These are phyloP conservation scores for Drosophila santomea DNA, from an alignment of 1,140 invertebrate species.

Conservation along the genomic window DNA sequence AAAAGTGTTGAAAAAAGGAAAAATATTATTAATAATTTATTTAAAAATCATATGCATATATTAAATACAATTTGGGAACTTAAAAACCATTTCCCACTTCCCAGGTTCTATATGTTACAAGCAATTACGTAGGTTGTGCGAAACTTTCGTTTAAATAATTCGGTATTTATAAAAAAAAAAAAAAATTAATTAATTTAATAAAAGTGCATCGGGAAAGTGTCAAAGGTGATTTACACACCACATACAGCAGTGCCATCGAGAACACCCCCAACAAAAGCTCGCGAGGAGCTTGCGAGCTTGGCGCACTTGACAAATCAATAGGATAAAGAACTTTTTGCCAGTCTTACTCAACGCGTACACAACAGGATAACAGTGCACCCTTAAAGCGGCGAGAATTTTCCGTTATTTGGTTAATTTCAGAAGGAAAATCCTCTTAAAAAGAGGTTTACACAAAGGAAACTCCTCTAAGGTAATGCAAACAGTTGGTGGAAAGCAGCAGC, in stretches of 20 bases:
- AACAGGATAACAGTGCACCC: slow-evolving; percentile 60
- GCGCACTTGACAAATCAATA: slow-evolving; percentile 70
- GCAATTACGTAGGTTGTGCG: too few species aligned
- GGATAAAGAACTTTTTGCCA: slow-evolving; percentile 51
- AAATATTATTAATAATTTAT: too few species aligned
- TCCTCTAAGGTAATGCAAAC: slow-evolving; percentile 14
- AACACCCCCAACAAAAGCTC: slow-evolving; percentile 49
- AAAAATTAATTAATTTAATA: not conserved
- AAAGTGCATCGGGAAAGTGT: not conserved
- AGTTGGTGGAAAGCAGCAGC: not conserved
- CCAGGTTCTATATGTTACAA: too few species aligned
- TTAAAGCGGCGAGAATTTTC: slow-evolving; percentile 19
- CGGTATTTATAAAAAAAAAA: not conserved
- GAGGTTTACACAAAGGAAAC: slow-evolving; percentile 1
- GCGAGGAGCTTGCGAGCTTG: slow-evolving; percentile 36
- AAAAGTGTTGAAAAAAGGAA: too few species aligned
- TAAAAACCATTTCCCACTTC: too few species aligned
- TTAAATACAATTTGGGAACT: too few species aligned
- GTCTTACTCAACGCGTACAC: slow-evolving; percentile 73
- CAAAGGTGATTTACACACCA: not conserved
- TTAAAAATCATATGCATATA: too few species aligned
- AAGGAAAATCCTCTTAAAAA: slow-evolving; percentile 15
- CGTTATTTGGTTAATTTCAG: slow-evolving; percentile 30
- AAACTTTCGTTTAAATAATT: not conserved
- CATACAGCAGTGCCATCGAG: not conserved